Percentiles rank a stretch among this genome's conserved stretches.
Evolutionary conservation across 2,888 invertebrate species (phyloP).

Genomic region (Acronicta psi): DNA sequence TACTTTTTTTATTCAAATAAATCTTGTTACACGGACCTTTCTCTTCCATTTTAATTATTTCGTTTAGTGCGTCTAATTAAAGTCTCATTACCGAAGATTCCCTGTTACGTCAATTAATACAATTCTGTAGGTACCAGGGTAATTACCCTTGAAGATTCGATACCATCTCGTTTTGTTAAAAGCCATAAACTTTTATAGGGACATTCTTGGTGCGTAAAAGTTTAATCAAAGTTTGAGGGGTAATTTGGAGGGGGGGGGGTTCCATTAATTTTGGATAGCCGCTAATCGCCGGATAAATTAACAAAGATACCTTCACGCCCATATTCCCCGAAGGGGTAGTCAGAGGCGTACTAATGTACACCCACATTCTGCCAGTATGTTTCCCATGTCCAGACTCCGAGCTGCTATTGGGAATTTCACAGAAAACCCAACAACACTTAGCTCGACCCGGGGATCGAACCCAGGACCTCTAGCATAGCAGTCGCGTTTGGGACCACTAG

Average conservation of each 20-base stretch:
- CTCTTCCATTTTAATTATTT: constrained; percentile 48
- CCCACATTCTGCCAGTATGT: too few species aligned
- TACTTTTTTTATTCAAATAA: constrained; percentile 33
- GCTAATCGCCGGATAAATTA: too few species aligned
- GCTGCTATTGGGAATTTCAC: too few species aligned
- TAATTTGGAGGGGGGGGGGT: constrained; percentile 8
- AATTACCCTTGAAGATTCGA: constrained; percentile 41
- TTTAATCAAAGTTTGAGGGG: constrained; percentile 34
- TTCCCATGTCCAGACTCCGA: too few species aligned
- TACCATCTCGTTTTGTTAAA: constrained; percentile 29
- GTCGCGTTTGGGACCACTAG: too few species aligned
- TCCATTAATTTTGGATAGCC: too few species aligned
- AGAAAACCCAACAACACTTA: too few species aligned
- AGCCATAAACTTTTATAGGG: constrained; percentile 39
- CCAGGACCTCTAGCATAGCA: too few species aligned
- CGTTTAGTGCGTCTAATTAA: constrained; percentile 51
- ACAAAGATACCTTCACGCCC: too few species aligned
- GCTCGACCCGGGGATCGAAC: too few species aligned
- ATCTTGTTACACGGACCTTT: constrained; percentile 22
- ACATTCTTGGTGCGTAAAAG: constrained; percentile 31
- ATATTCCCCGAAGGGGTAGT: too few species aligned
- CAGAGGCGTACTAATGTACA: too few species aligned
- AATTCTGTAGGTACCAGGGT: constrained; percentile 35
- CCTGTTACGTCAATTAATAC: constrained; percentile 45
- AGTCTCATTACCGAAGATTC: constrained; percentile 49